Percentiles rank a stretch among this genome's conserved stretches.
These are phyloP conservation scores for Synanthedon myopaeformis DNA, from an alignment of 2,888 invertebrate species.

Conservation along the genomic window DNA sequence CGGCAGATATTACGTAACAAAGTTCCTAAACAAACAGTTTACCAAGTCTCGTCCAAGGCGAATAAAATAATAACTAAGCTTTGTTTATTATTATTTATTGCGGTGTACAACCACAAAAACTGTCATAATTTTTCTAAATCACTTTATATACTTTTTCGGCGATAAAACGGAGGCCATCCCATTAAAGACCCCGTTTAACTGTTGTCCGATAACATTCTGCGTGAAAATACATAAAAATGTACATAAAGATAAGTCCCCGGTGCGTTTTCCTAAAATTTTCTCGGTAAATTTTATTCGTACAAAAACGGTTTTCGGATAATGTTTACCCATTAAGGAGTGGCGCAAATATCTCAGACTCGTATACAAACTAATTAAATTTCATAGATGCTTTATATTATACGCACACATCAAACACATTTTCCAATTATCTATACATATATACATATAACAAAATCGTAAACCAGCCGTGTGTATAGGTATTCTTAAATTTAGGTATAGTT, in stretches of 20 bases:
- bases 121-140: conserved; percentile 44
- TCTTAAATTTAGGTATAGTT: too few relatives aligned
- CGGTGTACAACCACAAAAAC: conserved; percentile 20
- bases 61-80: neutral
- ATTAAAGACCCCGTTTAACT: conserved; percentile 40
- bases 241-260: conserved; percentile 52
- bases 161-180: conserved; percentile 36
- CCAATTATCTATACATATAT: too few relatives aligned
- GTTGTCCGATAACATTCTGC: conserved; percentile 46
- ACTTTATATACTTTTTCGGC: conserved; percentile 33
- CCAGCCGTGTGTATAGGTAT: too few relatives aligned
- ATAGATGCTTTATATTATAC: too few relatives aligned
- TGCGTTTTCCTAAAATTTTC: conserved; percentile 39
- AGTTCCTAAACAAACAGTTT: conserved; percentile 28
- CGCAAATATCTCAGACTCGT: neutral
- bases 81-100: conserved; percentile 33
- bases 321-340: conserved; percentile 41
- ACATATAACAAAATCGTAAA: too few relatives aligned
- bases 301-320: conserved; percentile 57
- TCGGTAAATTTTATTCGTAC: conserved; percentile 48
- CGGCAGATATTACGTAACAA: conserved; percentile 31
- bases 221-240: conserved; percentile 51
- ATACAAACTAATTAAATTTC: too few relatives aligned
- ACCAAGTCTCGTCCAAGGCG: conserved; percentile 14
- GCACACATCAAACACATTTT: too few relatives aligned